Conservation (phyloP, 2,113 vertebrate genomes). For the Rhynchomys soricoides region DNA sequence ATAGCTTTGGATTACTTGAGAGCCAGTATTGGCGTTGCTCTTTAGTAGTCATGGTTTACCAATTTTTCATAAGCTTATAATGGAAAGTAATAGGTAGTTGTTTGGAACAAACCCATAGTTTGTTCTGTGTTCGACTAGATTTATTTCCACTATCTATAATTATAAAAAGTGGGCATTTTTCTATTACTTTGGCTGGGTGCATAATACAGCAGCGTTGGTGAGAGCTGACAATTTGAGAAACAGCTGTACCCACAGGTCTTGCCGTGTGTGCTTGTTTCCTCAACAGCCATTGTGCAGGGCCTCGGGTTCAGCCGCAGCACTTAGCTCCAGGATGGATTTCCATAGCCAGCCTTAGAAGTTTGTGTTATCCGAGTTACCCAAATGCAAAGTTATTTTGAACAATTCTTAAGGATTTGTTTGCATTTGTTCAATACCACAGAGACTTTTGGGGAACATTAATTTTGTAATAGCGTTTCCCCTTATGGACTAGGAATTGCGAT, state of each 20-base stretch:
- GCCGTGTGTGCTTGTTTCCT: slow-evolving; percentile 48
- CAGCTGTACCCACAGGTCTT: neutral
- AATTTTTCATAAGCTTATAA: slow-evolving; percentile 8
- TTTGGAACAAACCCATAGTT: slow-evolving; percentile 49
- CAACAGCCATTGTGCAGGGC: slow-evolving; percentile 66
- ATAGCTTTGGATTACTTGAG: slow-evolving; percentile 41
- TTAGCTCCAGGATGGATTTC: slow-evolving; percentile 34
- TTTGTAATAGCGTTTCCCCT: slow-evolving; percentile 71
- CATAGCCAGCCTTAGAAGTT: slow-evolving; percentile 61
- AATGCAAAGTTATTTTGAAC: slow-evolving; percentile 85
- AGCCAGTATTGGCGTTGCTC: neutral
- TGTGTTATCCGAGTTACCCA: slow-evolving; percentile 80
- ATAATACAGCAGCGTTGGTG: slow-evolving; percentile 66
- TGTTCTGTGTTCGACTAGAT: slow-evolving; percentile 49
- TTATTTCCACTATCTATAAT: slow-evolving; percentile 55
- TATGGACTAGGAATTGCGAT: slow-evolving; percentile 76
- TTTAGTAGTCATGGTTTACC: slow-evolving; percentile 37
- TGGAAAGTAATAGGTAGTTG: neutral
- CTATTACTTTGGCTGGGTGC: slow-evolving; percentile 72
- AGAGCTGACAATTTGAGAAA: slow-evolving; percentile 51
- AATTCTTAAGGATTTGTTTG: slow-evolving; percentile 82
- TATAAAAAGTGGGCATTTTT: slow-evolving; percentile 58
- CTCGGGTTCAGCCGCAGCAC: slow-evolving; percentile 67
- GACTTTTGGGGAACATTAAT: slow-evolving; percentile 81
- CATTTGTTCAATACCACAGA: slow-evolving; percentile 86